These are phyloP conservation scores for Sylvietta virens DNA, from an alignment of 2,113 vertebrate species.

Conservation along the genomic window DNA sequence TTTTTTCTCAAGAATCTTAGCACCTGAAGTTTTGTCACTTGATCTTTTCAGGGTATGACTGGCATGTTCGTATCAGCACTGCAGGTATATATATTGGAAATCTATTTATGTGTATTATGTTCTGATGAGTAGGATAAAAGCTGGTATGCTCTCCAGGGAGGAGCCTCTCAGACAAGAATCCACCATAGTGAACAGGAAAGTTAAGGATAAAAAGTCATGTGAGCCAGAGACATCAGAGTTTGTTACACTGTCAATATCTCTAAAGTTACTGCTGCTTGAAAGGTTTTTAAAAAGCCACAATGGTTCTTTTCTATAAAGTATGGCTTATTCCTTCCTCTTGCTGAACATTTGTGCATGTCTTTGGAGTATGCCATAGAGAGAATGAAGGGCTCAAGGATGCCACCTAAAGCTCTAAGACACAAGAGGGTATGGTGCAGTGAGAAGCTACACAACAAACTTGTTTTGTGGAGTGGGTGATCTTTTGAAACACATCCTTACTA, in stretches of 20 bases:
- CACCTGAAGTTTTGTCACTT: background rate
- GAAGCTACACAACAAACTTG: accelerated
- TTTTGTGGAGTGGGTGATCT: background rate
- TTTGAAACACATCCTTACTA: background rate
- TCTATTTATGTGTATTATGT: background rate
- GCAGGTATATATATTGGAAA: background rate
- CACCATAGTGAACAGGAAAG: background rate
- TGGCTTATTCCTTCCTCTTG: background rate
- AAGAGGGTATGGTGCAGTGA: background rate
- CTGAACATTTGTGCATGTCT: background rate
- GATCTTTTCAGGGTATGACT: background rate
- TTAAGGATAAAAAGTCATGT: background rate
- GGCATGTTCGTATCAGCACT: background rate
- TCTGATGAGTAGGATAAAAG: background rate
- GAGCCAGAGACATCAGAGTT: background rate
- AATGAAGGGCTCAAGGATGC: background rate
- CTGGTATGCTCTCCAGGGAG: background rate
- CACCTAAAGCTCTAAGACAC: background rate
- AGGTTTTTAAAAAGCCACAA: background rate
- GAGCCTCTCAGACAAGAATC: background rate
- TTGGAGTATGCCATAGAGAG: background rate
- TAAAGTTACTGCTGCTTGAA: background rate
- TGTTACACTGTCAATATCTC: background rate
- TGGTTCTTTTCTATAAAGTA: background rate
- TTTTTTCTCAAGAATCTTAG: background rate